Evolutionary conservation across 1,140 invertebrate species (phyloP).

Genomic region (Triops longicaudatus): DNA sequence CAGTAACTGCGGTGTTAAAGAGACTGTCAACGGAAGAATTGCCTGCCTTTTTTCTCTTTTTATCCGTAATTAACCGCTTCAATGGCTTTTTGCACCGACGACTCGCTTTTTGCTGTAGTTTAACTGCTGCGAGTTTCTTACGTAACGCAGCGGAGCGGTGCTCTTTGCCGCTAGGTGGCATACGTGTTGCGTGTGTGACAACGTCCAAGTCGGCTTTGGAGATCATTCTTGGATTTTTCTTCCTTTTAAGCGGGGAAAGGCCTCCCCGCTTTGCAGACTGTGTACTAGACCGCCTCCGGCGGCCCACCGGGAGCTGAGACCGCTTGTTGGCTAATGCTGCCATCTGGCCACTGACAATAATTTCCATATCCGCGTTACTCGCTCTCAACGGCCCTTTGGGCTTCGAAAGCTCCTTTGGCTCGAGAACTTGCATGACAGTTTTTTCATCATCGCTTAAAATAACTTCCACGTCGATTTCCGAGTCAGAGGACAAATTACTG

Average conservation of each 20-base stretch:
- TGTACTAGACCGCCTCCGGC: no score
- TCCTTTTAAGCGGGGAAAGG: neutral
- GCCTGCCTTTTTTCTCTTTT: neutral
- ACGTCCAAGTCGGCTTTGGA: neutral
- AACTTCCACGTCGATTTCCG: no score
- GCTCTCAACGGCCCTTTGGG: neutral
- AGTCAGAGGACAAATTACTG: no score
- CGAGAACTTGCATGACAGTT: neutral
- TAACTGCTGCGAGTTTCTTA: neutral
- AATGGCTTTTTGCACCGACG: neutral
- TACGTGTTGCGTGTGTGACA: neutral
- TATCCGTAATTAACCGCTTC: neutral
- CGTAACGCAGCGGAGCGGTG: neutral
- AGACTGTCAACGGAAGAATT: neutral
- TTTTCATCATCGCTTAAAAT: neutral
- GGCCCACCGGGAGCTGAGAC: no score
- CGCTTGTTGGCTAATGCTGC: neutral
- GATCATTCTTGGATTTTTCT: neutral
- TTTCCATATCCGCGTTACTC: neutral
- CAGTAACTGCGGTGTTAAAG: neutral
- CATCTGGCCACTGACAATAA: neutral
- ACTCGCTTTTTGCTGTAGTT: neutral
- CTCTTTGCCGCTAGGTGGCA: no score
- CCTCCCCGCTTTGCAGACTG: no score
- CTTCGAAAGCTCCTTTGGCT: neutral